Evolutionary conservation across 1,140 invertebrate species (phyloP).

Genomic region (Atopsyche davidsoni): DNA sequence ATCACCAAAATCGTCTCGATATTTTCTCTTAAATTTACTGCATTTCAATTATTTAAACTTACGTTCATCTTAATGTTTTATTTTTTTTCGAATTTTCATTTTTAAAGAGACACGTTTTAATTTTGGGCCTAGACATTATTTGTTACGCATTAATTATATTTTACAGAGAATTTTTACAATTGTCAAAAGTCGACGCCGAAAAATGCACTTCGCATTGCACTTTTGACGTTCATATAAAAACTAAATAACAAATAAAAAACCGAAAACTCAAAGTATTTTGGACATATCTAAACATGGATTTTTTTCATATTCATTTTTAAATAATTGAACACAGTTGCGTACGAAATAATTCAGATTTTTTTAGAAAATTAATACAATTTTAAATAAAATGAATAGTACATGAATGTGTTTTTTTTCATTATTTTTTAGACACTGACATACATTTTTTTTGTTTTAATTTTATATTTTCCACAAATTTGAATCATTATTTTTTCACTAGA

Average conservation of each 20-base stretch:
- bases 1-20: neutral
- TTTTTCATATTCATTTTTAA: neutral
- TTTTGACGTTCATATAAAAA: neutral
- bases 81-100: conserved; percentile 17
- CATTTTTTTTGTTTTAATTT: conserved; percentile 7
- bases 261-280: neutral
- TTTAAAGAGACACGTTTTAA: conserved; percentile 16
- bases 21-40: neutral
- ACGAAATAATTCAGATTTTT: conserved; percentile 1
- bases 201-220: neutral
- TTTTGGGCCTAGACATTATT: conserved; percentile 28
- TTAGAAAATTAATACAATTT: conserved; percentile 1
- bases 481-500: conserved; percentile 11
- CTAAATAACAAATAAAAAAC: conserved; percentile 14
- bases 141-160: conserved; percentile 14
- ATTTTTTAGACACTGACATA: conserved; percentile 1
- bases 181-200: conserved; percentile 3
- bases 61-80: conserved; percentile 5
- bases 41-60: conserved; percentile 6
- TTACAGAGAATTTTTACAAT: conserved; percentile 8
- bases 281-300: neutral
- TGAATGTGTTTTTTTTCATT: conserved; percentile 4
- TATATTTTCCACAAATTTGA: conserved; percentile 10
- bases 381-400: conserved; percentile 7
- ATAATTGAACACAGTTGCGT: neutral